A percentile compares a stretch with the other conserved stretches of the same genome.
phyloP scores from a whole-genome alignment of 2,888 invertebrate genomes.

The Aporophyla lueneburgensis region DNA sequence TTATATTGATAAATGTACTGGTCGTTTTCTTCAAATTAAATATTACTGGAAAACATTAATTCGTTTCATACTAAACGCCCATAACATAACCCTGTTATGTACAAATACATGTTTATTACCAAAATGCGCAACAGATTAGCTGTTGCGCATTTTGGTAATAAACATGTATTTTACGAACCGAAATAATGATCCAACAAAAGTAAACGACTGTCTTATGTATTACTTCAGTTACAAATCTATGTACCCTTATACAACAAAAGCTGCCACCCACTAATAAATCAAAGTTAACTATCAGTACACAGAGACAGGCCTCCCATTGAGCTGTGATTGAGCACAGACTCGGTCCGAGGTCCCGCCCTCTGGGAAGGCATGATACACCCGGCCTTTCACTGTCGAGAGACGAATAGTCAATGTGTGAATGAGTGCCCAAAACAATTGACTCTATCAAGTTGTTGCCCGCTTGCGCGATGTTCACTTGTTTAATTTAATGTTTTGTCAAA shows the following conservation, averaged over 20 bases:
- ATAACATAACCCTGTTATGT: too few species aligned
- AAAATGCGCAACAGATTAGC: too few species aligned
- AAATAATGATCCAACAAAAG: neutral
- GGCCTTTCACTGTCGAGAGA: constrained; percentile 19
- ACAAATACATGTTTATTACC: too few species aligned
- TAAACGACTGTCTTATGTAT: neutral
- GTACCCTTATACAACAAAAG: neutral
- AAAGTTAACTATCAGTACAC: constrained; percentile 15
- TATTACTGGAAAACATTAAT: too few species aligned
- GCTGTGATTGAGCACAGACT: neutral
- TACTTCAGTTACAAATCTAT: neutral
- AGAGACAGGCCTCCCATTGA: neutral
- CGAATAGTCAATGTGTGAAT: neutral
- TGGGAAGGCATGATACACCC: constrained; percentile 44
- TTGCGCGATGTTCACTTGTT: neutral
- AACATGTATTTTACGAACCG: neutral
- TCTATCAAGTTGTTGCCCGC: too few species aligned
- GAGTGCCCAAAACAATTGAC: constrained; percentile 5
- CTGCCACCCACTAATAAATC: constrained; percentile 55
- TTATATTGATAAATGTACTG: too few species aligned
- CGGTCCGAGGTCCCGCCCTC: constrained; percentile 41
- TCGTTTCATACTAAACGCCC: too few species aligned
- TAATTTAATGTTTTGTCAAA: neutral
- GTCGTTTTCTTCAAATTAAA: too few species aligned
- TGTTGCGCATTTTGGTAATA: too few species aligned